Evolutionary conservation across 2,797 vertebrate genomes (phyloP), one percentile per base, ranked within the genome.

Genomic region (Mionectes olivaceus): DNA sequence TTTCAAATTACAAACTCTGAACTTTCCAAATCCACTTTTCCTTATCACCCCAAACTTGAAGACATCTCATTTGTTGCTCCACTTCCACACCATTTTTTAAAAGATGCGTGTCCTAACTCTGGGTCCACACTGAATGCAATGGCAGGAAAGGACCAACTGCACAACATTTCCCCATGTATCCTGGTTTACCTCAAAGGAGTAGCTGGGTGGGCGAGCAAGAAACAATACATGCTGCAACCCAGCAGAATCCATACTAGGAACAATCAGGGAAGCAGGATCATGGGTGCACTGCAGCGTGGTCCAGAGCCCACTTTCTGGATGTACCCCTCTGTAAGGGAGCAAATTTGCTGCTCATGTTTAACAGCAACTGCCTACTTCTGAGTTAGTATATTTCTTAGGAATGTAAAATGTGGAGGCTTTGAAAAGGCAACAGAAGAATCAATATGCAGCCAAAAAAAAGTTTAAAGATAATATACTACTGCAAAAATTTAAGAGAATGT

Each of bases 131-230:
- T 19, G 53, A 77, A 74, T 7, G 7, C 11, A 69, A 8, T 2
- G 11, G 27, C 22, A 61, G 30, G 30, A 73, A 69, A 19, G 46
- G 47, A 79, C 7, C 19, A 80, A 35, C 10, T 59, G n/a, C 35
- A 52, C 35, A 69, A 24, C 11, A 35, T 28, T 28, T 6, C 19
- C 19, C 41, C 7, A 21, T 0, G 0, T 14, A 71, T 49, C 46
- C 21, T 39, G 6, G 23, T 83, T 85, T 44, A 28, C 56, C 19
- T 53, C 27, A n/a, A 67, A 59, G n/a, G 25, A 75, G 24, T 7
- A 46, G 50, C 0, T 1, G 47, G 2, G 18, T 22, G 30, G 39
- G 25, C 2, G 1, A 93, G 56, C 8, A 67, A 67, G 39, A 35
- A 59, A 11, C 13, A 83, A 81, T 25, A 49, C 1, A 0, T 9